phyloP scores from a whole-genome alignment of 2,888 invertebrate genomes.

The Ferrisia virgata region DNA sequence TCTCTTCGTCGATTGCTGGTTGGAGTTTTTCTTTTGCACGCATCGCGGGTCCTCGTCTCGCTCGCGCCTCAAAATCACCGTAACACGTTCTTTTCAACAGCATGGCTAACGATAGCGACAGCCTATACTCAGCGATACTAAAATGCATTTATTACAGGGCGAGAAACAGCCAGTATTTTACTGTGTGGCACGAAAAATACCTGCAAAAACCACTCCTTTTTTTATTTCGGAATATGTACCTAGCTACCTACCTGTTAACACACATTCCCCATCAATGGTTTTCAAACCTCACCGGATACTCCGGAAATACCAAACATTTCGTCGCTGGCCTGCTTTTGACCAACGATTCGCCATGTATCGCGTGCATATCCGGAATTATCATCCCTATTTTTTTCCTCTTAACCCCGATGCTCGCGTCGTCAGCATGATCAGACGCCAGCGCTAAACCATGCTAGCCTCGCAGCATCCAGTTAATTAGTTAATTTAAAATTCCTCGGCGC shows the following conservation, averaged over 20 bases:
- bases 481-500: not conserved
- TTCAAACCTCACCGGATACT: not conserved
- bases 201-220: not conserved
- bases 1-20: not conserved
- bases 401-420: no score
- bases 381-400: no score
- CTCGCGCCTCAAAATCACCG: not conserved
- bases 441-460: not conserved
- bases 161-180: no score
- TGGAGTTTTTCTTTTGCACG: not conserved
- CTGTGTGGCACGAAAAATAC: not conserved
- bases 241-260: not conserved
- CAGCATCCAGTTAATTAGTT: not conserved
- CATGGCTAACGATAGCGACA: no score
- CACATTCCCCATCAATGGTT: not conserved
- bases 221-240: not conserved
- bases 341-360: not conserved
- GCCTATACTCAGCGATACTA: not conserved
- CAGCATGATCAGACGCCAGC: not conserved
- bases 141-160: not conserved
- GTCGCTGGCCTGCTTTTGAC: not conserved
- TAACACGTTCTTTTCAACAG: not conserved
- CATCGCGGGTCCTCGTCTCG: not conserved
- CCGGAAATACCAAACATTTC: not conserved
- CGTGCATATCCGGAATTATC: no score